Evolutionary conservation across 1,140 invertebrate species (phyloP), one percentile per base, ranked within the genome.

Genomic region (Drosophila bocqueti): DNA sequence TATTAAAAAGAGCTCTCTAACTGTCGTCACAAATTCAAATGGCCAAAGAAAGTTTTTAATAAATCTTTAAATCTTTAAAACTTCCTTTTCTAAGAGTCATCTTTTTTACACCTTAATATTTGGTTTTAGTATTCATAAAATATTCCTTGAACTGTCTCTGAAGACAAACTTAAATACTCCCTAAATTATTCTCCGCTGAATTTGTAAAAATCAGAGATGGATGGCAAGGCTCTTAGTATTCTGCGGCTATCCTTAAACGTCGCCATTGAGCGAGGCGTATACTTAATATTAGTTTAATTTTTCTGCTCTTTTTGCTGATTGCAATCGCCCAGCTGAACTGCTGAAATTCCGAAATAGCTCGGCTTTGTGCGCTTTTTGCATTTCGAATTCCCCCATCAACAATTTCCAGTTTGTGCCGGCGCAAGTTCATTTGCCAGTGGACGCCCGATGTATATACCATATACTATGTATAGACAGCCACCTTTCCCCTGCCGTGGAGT

Each of bases 241-340:
- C 24, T 38, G 43, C 34, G 29, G 26, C 46, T 38, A 26, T 49
- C 15, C 40, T 52, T 69, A 52, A 69, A 50, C 61, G n/a, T 67
- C 34, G 47, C 24, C 49, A 15, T 57, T 57, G 54, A 59, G 63
- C 66, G 46, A 36, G 71, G 26, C 50, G 83, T 57, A 87, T 79
- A 52, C 83, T 87, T 83, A 67, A 83, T 83, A 89, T 86, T 83
- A 80, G 73, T 87, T 71, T 62, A 78, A 71, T 77, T 69, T 59
- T 21, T 16, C 8, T 52, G 2, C 54, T 36, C 46, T 47, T 46
- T 38, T 31, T 31, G 38, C 67, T 71, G 67, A 71, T 71, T 71
- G 67, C 65, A 74, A 73, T 73, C 59, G 71, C 45, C 38, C 26
- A 55, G 55, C 43, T 57, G 45, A 76, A 58, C 54, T 68, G 40